Evolutionary conservation across 2,113 vertebrate species (phyloP), one percentile per base, ranked within the genome.

Genomic region (Paramormyrops kingsleyae): DNA sequence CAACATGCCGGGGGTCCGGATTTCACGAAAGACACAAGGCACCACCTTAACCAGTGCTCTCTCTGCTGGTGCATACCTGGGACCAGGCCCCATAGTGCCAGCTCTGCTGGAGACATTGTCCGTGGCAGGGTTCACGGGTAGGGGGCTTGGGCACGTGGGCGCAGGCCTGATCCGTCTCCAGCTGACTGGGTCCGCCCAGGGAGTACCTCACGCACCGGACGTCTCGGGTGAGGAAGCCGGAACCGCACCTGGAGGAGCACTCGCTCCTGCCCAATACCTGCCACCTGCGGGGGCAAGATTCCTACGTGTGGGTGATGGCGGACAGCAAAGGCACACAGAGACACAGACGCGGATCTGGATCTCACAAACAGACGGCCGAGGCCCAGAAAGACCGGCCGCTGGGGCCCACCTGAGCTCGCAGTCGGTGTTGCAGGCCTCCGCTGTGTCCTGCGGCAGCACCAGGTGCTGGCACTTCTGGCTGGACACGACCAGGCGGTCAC

Each of bases 81-180:
- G 98, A 97, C 98, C 98, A 99, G 88, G 96, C 95, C 4, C 97
- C 96, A 94, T 98, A 99, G 91, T 97, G 98, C 98, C 98, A 99
- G 89, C 95, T 98, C 92, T 96, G 94, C 27, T 97, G 94, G 88
- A 96, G 94, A 91, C 98, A 99, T 93, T 97, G 96, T 4, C 98
- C 97, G 0, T 97, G 97, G 91, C 98, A 99, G 44, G 94, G 77
- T 91, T 99, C 98, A 90, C 97, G 95, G 66, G 88, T 91, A 19
- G 96, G 95, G 87, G 98, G 98, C 90, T 98, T 99, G 56, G 91
- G 88, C 1, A 96, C 94, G 66, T 97, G 95, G 39, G 93, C 91
- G 47, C 98, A 99, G 91, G 94, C 93, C 21, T 92, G 94, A 90
- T 96, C 94, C 86, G 97, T 97, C 85, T 97, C 94, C 46, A 95